Conservation (phyloP, 2,113 vertebrate genomes). For the Orycteropus afer region DNA sequence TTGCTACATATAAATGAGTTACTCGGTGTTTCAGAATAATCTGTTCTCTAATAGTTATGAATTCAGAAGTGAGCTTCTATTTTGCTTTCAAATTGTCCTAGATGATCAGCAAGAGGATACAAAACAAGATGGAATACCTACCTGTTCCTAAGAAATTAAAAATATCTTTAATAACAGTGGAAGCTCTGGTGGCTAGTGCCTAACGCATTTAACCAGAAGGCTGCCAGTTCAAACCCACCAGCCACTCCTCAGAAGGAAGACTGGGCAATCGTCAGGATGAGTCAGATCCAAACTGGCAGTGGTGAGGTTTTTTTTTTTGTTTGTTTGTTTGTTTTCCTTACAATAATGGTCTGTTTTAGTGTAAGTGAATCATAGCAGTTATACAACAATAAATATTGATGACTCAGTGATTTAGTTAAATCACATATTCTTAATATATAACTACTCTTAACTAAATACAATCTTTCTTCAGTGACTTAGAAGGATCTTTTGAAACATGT, state of each 20-base stretch:
- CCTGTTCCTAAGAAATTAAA: not conserved
- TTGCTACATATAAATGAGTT: not conserved
- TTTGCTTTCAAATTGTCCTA: not conserved
- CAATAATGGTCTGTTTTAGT: not conserved
- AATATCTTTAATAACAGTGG: no score
- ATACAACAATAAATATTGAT: not conserved
- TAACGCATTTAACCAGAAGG: no score
- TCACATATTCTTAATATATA: not conserved
- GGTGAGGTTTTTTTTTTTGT: no score
- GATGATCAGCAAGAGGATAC: not conserved
- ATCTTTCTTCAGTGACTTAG: not conserved
- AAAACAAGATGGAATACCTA: not conserved
- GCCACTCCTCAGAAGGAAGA: no score
- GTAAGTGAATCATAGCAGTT: not conserved
- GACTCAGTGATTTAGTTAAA: not conserved
- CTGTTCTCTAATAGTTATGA: not conserved
- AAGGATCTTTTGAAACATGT: not conserved
- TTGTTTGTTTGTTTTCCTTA: no score
- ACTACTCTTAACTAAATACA: not conserved
- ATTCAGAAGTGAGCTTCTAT: not conserved
- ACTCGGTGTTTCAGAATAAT: not conserved
- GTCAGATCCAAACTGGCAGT: no score
- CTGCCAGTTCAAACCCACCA: no score
- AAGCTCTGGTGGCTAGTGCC: no score
- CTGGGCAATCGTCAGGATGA: no score